A percentile compares a stretch with the other conserved stretches of the same genome.
Evolutionary conservation across 1,140 invertebrate species (phyloP).

Genomic region (Scaptomyza montana): DNA sequence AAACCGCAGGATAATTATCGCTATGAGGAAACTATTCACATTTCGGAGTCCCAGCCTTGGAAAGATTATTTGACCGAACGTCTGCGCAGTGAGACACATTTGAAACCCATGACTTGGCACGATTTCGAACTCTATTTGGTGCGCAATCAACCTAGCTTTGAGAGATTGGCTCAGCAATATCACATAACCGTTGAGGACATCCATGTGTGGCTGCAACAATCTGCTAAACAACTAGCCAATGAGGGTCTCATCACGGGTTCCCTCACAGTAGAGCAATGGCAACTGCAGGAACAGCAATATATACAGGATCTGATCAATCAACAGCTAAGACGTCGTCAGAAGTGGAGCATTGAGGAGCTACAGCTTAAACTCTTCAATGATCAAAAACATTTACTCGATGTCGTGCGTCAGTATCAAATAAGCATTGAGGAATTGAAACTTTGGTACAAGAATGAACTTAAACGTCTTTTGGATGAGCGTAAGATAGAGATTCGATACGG

Average conservation of each 20-base stretch:
- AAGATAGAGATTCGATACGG: slow-evolving; percentile 46
- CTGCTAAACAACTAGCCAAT: slow-evolving; percentile 42
- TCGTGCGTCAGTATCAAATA: slow-evolving; percentile 65
- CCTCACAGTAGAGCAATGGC: slow-evolving; percentile 56
- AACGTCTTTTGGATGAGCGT: slow-evolving; percentile 54
- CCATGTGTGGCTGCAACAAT: slow-evolving; percentile 58
- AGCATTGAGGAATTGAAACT: slow-evolving; percentile 63
- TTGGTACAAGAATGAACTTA: slow-evolving; percentile 71
- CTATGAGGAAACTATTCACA: slow-evolving; percentile 58
- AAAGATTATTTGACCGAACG: slow-evolving; percentile 47
- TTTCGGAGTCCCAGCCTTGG: slow-evolving; percentile 56
- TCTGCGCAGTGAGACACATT: slow-evolving; percentile 52
- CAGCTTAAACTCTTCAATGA: slow-evolving; percentile 59
- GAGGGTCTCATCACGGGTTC: slow-evolving; percentile 57
- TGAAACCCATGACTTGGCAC: slow-evolving; percentile 57
- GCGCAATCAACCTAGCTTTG: slow-evolving; percentile 53
- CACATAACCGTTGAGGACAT: slow-evolving; percentile 74
- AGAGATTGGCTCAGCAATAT: slow-evolving; percentile 67
- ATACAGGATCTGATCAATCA: slow-evolving; percentile 72
- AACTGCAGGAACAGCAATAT: slow-evolving; percentile 55
- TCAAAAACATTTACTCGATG: slow-evolving; percentile 55
- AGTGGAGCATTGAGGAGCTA: slow-evolving; percentile 75
- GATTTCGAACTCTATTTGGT: slow-evolving; percentile 69
- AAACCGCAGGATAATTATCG: slow-evolving; percentile 55
- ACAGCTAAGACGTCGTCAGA: slow-evolving; percentile 58